Evolutionary conservation across 2,888 invertebrate genomes (phyloP).

Genomic region (Tolmerus cingulatus): DNA sequence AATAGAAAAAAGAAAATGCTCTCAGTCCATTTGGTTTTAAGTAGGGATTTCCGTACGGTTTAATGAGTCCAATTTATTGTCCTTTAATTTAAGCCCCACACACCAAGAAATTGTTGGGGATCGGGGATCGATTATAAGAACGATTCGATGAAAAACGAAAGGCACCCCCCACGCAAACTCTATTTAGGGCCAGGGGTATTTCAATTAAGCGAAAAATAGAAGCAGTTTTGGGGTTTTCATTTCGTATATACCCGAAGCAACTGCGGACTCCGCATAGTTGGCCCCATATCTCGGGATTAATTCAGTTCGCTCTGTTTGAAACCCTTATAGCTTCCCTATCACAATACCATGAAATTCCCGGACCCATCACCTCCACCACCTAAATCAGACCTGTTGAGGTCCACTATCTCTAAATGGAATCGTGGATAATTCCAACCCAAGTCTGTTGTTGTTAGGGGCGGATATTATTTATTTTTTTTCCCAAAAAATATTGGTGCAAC

Average conservation of each 20-base stretch:
- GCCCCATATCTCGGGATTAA: background rate
- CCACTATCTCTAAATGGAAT: background rate
- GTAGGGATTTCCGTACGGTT: constrained; percentile 12
- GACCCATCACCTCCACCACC: background rate
- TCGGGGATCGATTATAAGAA: background rate
- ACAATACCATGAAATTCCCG: background rate
- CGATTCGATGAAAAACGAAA: background rate
- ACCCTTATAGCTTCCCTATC: background rate
- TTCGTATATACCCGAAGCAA: background rate
- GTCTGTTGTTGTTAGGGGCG: background rate
- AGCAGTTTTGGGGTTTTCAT: background rate
- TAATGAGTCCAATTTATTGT: constrained; percentile 21
- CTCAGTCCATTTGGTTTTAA: constrained; percentile 20
- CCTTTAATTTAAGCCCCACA: background rate
- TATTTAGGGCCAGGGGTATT: background rate
- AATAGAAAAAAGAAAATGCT: background rate
- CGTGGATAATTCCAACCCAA: background rate
- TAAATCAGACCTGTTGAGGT: background rate
- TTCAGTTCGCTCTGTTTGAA: background rate
- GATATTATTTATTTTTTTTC: background rate
- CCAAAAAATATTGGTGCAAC: background rate
- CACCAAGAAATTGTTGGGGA: background rate
- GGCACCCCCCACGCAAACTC: background rate
- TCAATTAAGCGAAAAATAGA: constrained; percentile 11
- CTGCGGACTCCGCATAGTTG: background rate